Evolutionary conservation across 1,140 invertebrate species (phyloP).

Genomic region (Drosophila pachea): DNA sequence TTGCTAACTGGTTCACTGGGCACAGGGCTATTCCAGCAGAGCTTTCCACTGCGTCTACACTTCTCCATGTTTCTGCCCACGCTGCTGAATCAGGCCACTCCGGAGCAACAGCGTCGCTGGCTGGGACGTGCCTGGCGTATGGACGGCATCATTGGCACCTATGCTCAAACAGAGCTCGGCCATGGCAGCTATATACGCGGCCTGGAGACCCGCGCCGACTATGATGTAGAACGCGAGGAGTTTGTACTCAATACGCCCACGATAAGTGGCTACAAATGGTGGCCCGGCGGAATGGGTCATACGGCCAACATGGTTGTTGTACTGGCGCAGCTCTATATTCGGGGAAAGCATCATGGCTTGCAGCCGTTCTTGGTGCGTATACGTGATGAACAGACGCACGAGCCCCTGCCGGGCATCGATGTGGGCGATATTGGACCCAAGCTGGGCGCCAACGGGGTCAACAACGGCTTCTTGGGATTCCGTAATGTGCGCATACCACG

Average conservation of each 20-base stretch:
- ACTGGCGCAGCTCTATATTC: conserved; percentile 91
- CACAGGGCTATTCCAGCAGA: conserved; percentile 88
- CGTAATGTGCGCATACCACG: conserved; percentile 91
- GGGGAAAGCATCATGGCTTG: conserved; percentile 90
- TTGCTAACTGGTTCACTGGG: conserved; percentile 85
- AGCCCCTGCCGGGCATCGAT: conserved; percentile 91
- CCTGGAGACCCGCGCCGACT: conserved; percentile 94
- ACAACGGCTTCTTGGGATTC: conserved; percentile 94
- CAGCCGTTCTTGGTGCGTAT: conserved; percentile 96
- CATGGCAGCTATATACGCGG: conserved; percentile 95
- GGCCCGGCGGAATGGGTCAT: conserved; percentile 95
- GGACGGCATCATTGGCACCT: conserved; percentile 91
- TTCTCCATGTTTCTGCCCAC: conserved; percentile 95
- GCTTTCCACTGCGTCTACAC: conserved; percentile 88
- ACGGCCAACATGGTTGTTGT: conserved; percentile 94
- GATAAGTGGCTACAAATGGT: conserved; percentile 87
- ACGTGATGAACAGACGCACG: conserved; percentile 90
- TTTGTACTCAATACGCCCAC: conserved; percentile 94
- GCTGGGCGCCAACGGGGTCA: conserved; percentile 91
- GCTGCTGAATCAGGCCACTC: conserved; percentile 90
- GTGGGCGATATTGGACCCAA: conserved; percentile 97
- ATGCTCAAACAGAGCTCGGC: conserved; percentile 96
- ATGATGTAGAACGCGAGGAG: conserved; percentile 89
- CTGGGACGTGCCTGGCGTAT: conserved; percentile 88
- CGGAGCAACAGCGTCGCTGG: conserved; percentile 92